phyloP scores from a whole-genome alignment of 92 coral and sea anemone species.

The Phenganax marumi region DNA sequence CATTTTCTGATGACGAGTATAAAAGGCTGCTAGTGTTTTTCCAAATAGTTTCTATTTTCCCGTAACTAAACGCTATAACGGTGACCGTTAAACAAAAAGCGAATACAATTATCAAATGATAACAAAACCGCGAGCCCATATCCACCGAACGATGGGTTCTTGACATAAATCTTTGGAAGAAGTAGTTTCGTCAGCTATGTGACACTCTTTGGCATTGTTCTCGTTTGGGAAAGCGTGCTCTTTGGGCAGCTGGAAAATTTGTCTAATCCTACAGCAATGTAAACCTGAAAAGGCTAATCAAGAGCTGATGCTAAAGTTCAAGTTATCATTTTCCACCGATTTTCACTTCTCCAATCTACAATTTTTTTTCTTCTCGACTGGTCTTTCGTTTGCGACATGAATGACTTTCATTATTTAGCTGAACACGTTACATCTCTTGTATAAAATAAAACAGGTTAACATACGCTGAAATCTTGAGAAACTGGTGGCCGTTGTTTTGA shows the following conservation, averaged over 20 bases:
- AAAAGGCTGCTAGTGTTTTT: neutral
- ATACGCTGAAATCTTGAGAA: neutral
- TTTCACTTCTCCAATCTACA: neutral
- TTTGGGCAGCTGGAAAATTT: too few species aligned
- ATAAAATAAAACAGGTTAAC: neutral
- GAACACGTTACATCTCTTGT: neutral
- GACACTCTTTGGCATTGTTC: neutral
- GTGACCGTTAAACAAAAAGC: neutral
- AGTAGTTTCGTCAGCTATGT: neutral
- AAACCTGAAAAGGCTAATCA: too few species aligned
- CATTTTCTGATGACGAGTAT: neutral
- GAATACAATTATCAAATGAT: neutral
- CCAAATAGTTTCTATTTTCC: neutral
- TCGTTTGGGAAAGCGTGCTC: too few species aligned
- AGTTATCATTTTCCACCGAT: too few species aligned
- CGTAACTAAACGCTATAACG: slow-evolving; percentile 12
- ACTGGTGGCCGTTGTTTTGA: slow-evolving; percentile 2
- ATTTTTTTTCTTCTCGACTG: neutral
- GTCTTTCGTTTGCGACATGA: neutral
- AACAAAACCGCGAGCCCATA: neutral
- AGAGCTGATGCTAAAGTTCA: too few species aligned
- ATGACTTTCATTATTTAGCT: neutral
- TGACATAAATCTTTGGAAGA: neutral
- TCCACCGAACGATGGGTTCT: neutral
- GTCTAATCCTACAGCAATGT: too few species aligned